A percentile compares a stretch with the other conserved stretches of the same genome.
These are phyloP conservation scores for Pygocentrus nattereri DNA, from an alignment of 2,797 vertebrate genomes.

Conservation along the genomic window DNA sequence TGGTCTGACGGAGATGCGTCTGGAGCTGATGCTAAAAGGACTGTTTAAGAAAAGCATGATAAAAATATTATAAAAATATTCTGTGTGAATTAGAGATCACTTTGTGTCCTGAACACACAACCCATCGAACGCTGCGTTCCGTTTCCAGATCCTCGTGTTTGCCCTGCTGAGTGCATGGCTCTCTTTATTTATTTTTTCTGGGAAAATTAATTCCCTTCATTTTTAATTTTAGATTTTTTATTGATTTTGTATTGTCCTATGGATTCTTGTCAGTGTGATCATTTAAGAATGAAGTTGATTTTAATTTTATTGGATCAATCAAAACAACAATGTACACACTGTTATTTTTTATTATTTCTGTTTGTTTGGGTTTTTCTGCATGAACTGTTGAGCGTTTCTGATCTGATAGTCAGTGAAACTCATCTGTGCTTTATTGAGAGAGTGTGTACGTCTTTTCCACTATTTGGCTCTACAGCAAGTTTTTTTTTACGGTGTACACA, in stretches of 20 bases:
- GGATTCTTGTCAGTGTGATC: background rate
- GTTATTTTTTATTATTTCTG: constrained; percentile 2
- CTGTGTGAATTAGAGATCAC: constrained; percentile 70
- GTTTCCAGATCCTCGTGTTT: constrained; percentile 77
- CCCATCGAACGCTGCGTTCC: constrained; percentile 78
- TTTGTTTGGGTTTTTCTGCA: constrained; percentile 74
- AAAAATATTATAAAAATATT: constrained; percentile 64
- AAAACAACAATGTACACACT: background rate
- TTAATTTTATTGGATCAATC: background rate
- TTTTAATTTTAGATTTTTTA: constrained; percentile 62
- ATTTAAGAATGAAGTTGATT: background rate
- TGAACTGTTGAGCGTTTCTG: constrained; percentile 80
- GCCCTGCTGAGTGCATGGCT: constrained; percentile 79
- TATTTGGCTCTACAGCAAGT: constrained; percentile 46
- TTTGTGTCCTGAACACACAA: constrained; percentile 69
- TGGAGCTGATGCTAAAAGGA: constrained; percentile 74
- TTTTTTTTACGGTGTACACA: constrained; percentile 79
- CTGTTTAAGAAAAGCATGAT: constrained; percentile 81
- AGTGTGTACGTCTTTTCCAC: constrained; percentile 63
- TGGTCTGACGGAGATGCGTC: constrained; percentile 48
- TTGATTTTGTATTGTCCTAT: constrained; percentile 14
- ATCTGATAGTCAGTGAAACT: constrained; percentile 69
- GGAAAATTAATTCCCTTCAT: constrained; percentile 71
- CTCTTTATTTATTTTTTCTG: constrained; percentile 71
- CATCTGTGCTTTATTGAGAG: constrained; percentile 61